Percentiles rank a stretch among this genome's conserved stretches.
Conservation (phyloP, 30 jellyfish, hydroid and myxozoan species). For the Catostylus mosaicus region DNA sequence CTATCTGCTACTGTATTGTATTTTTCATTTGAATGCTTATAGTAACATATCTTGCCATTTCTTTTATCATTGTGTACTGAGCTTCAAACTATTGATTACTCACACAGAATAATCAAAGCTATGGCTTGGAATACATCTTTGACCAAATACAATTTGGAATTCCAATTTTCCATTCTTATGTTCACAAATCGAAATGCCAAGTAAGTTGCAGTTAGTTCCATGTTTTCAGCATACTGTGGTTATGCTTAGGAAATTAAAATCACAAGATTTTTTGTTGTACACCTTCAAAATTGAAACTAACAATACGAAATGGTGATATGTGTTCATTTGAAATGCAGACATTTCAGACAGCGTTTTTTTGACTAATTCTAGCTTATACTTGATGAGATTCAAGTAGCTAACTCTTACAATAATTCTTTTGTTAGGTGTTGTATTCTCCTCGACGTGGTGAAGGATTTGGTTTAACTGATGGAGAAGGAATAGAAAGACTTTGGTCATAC, state of each 20-base stretch:
- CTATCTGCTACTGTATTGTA: too few species aligned
- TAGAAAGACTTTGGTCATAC: conserved; percentile 66
- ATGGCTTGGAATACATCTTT: too few species aligned
- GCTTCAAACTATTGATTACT: too few species aligned
- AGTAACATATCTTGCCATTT: too few species aligned
- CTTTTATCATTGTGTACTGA: too few species aligned
- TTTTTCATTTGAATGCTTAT: too few species aligned
- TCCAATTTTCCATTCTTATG: conserved; percentile 58
- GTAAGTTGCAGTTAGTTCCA: not conserved
- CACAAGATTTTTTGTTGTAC: not conserved
- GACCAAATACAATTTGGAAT: too few species aligned
- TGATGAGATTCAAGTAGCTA: not conserved
- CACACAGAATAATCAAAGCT: too few species aligned
- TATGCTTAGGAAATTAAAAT: not conserved
- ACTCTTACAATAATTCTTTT: not conserved
- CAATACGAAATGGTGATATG: not conserved
- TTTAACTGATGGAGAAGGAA: conserved; percentile 64
- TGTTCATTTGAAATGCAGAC: not conserved
- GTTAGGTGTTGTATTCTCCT: not conserved
- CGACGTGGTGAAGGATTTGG: conserved; percentile 41
- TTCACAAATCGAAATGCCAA: conserved; percentile 49
- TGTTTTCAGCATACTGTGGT: too few species aligned
- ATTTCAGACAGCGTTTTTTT: too few species aligned
- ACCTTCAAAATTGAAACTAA: not conserved
- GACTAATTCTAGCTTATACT: too few species aligned